Conservation (phyloP, 2,113 vertebrate species). For the Dasypus novemcinctus region DNA sequence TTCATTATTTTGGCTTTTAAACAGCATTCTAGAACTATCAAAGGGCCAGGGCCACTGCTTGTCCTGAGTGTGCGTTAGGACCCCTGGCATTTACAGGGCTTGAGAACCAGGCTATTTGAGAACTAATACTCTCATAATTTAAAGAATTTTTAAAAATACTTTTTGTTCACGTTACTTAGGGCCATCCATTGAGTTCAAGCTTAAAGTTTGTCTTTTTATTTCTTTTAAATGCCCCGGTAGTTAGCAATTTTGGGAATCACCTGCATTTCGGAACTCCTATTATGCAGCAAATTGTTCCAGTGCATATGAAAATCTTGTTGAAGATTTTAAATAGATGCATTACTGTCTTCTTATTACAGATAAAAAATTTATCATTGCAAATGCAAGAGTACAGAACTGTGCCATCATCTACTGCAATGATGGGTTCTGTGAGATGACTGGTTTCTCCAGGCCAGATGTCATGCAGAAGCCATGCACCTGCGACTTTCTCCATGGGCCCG, state of each 20-base stretch:
- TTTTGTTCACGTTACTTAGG: neutral
- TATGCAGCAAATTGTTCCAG: conserved; percentile 66
- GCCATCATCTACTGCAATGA: conserved; percentile 99
- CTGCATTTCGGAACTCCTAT: conserved; percentile 16
- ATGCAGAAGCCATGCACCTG: conserved; percentile 99
- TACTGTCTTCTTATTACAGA: conserved; percentile 86
- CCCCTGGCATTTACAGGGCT: neutral
- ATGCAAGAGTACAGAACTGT: conserved; percentile 98
- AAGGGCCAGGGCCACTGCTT: neutral
- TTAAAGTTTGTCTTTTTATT: neutral
- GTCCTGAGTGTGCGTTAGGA: neutral
- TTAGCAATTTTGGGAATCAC: conserved; percentile 42
- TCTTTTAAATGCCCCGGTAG: neutral
- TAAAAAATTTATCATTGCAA: conserved; percentile 99
- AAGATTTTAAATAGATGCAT: conserved; percentile 78
- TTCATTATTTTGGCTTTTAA: conserved; percentile 28
- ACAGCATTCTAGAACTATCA: conserved; percentile 41
- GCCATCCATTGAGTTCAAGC: neutral
- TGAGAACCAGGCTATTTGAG: conserved; percentile 13
- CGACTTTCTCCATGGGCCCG: conserved; percentile 96
- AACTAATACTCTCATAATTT: conserved; percentile 28
- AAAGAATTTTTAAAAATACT: neutral
- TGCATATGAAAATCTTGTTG: conserved; percentile 68
- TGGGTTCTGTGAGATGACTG: conserved; percentile 99
- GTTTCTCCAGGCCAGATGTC: conserved; percentile 97